phyloP scores from a whole-genome alignment of 1,140 invertebrate species.

The Metopolophium dirhodum region DNA sequence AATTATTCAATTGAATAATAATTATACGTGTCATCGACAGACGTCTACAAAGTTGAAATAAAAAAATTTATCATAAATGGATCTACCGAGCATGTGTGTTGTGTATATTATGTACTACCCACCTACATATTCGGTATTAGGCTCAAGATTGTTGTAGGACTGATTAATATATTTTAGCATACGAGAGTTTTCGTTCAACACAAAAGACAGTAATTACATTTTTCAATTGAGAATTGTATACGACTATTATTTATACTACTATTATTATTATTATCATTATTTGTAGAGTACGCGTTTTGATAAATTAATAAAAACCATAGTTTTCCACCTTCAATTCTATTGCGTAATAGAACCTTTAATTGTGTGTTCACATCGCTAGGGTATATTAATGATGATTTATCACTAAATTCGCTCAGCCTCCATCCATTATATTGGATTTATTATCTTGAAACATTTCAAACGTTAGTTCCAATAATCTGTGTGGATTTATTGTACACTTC shows the following conservation, averaged over 20 bases:
- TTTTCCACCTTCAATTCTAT: background rate
- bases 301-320: background rate
- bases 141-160: background rate
- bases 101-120: background rate
- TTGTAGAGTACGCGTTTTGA: background rate
- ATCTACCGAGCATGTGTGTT: background rate
- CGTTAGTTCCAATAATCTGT: background rate
- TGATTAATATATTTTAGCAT: background rate
- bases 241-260: background rate
- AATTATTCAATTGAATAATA: background rate
- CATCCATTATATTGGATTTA: background rate
- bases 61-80: background rate
- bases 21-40: background rate
- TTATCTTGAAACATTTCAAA: background rate
- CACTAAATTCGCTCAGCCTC: too few species aligned
- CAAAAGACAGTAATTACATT: background rate
- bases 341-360: background rate
- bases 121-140: background rate
- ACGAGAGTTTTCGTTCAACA: background rate
- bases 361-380: background rate
- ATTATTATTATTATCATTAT: background rate
- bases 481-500: background rate
- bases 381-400: conserved; percentile 14
- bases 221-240: background rate
- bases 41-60: background rate